Base-by-base conservation (phyloP, 2,113 vertebrate genomes). In the Eonycteris spelaea region DNA sequence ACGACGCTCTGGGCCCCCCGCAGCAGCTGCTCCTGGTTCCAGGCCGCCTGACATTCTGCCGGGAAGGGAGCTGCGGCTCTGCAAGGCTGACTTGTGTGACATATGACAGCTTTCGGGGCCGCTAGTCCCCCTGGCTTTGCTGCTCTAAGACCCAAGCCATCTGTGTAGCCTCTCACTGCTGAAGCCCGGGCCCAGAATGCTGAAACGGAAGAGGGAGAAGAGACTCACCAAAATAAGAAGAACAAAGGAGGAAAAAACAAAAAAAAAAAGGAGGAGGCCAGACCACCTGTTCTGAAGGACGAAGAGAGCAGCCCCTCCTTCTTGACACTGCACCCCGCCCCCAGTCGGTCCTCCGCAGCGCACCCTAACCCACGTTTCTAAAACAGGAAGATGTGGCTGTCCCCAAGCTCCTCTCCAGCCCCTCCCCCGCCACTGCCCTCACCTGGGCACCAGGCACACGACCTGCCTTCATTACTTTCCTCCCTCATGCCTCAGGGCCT, bases 71-170 rank as follows among this genome's bases (percentile, higher is more conserved):
- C 97, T 74, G 74, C 67, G 0, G 96, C 86, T 70, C 86, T 70
- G 92, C 70, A 84, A 97, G 96, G 95, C 78, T 92, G 96, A 95
- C 96, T 94, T 95, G 73, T 84, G 95, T 97, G 96, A 96, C 94
- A 95, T 18, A 70, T 70, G 96, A 96, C 97, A 97, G 97, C 94
- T 95, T 96, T 86, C 16, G 8, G 96, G 95, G 97, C 90, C 4
- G 28, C 83, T 0, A 24, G 71, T 95, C 95, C 97, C 95, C 82
- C 40, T 70, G 86, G 88, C 92, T 96, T 94, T 70, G 0, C 24
- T 26, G 65, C 95, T 97, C 94, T 63, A 86, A 95, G 96, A 93
- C 97, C 83, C 13, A 0, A 86, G 92, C 97, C 97, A 98, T 96
- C 97, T 98, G 97, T 51, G 40, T 40, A 96, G 70, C 85, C 87